These are phyloP conservation scores for Acleris emargana DNA, from an alignment of 2,888 invertebrate genomes.

Conservation along the genomic window DNA sequence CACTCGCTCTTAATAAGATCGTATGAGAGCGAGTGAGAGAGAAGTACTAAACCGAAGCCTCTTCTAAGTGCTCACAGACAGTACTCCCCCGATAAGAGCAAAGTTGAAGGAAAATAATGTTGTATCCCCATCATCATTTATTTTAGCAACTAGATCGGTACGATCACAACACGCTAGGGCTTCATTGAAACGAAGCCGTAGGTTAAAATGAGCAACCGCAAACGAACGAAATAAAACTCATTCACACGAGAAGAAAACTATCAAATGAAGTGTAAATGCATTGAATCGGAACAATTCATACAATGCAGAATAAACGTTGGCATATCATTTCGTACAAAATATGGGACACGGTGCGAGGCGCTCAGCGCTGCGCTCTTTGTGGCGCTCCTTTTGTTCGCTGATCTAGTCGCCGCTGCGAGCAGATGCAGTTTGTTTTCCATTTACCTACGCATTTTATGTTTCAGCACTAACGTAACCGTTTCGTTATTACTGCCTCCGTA, in stretches of 20 bases:
- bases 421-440: slow-evolving; percentile 42
- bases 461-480: slow-evolving; percentile 12
- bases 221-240: slow-evolving; percentile 23
- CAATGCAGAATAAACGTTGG: slow-evolving; percentile 66
- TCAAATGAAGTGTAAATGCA: slow-evolving; percentile 38
- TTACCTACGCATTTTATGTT: slow-evolving; percentile 32
- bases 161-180: too few relatives aligned
- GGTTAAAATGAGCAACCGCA: slow-evolving; percentile 7
- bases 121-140: too few relatives aligned
- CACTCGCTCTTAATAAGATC: too few relatives aligned
- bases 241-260: slow-evolving; percentile 22
- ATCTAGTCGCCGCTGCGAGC: slow-evolving; percentile 60
- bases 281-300: slow-evolving; percentile 48
- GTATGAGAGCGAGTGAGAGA: too few relatives aligned
- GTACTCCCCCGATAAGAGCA: too few relatives aligned
- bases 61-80: too few relatives aligned
- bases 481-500: not conserved
- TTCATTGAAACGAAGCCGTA: not conserved
- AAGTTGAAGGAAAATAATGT: too few relatives aligned
- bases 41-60: too few relatives aligned
- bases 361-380: slow-evolving; percentile 78
- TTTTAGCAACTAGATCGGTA: too few relatives aligned
- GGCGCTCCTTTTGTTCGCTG: slow-evolving; percentile 73
- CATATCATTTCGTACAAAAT: slow-evolving; percentile 79
- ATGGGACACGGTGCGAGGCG: slow-evolving; percentile 73